Conservation (phyloP, 2,888 invertebrate species). For the Apamea sordens region DNA sequence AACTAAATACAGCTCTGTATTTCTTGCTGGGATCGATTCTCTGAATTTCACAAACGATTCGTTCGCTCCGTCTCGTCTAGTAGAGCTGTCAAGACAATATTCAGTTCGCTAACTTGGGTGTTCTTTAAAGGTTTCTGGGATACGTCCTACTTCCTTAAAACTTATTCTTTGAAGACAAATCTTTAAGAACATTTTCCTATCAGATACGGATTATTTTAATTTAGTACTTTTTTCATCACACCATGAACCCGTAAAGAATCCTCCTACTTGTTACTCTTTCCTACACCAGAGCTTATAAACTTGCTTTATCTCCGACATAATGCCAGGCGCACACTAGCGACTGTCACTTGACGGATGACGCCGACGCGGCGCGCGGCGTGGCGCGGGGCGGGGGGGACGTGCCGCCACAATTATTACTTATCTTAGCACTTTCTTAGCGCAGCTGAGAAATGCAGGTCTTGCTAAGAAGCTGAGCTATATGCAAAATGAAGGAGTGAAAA, state of each 20-base stretch:
- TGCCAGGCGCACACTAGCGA: not conserved
- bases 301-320: no score
- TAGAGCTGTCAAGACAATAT: not conserved
- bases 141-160: not conserved
- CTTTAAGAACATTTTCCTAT: not conserved
- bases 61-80: not conserved
- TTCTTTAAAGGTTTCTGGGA: conserved; percentile 2
- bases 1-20: not conserved
- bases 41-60: not conserved
- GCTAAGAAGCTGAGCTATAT: not conserved
- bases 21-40: not conserved
- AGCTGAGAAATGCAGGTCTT: not conserved
- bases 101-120: not conserved
- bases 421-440: not conserved
- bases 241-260: not conserved
- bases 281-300: not conserved
- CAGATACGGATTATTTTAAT: not conserved
- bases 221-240: not conserved
- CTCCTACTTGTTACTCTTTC: no score
- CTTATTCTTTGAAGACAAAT: not conserved
- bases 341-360: not conserved
- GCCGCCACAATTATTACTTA: not conserved
- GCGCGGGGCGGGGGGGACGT: no score
- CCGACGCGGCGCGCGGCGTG: no score
- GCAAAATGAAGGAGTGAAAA: not conserved